Evolutionary conservation across 2,888 invertebrate genomes (phyloP), one percentile per base, ranked within the genome.

Genomic region (Rhodophaea formosa): DNA sequence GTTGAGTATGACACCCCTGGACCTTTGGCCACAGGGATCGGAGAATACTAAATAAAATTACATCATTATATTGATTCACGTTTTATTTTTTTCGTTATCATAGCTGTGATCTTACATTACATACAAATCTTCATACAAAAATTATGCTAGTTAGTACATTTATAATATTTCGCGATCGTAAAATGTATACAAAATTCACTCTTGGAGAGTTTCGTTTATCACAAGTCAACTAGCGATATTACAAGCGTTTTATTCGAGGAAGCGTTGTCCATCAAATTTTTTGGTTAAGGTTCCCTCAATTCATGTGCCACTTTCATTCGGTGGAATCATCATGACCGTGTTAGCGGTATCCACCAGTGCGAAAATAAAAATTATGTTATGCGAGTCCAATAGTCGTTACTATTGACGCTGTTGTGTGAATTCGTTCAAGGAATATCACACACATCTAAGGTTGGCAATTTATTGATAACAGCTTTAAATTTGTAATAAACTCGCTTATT

Each of bases 31-130:
- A 0, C 8, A 35, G 35, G 39, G 32, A 8, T 32, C 32, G 7
- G 10, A 7, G 1, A 10, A 30, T 10, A 35, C 12, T 10, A 7
- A 35, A 39, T 39, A 12, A 39, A 39, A 39, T 39, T 12, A 39
- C 39, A 12, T 35, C 16, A 8, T 56, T 35, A 14, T 15, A 35
- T 39, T 39, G 46, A 32, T 32, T 42, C 42, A 49, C 14, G 17
- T 15, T 57, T 57, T 51, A 57, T 57, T 57, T 57, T 53, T 30
- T 15, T 16, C 54, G 44, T 30, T 54, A 44, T 43, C 12, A 54
- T 54, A 12, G 1, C 10, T 23, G 12, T 23, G 7, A 23, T 23
- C 46, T 46, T 46, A 53, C 42, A 43, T 43, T 29, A 54, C 32
- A 44, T 54, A 54, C 44, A 54, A 54, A 54, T 44, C 7, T 15